Conservation (phyloP, 92 coral and sea anemone genomes). For the Paragorgia papillata region DNA sequence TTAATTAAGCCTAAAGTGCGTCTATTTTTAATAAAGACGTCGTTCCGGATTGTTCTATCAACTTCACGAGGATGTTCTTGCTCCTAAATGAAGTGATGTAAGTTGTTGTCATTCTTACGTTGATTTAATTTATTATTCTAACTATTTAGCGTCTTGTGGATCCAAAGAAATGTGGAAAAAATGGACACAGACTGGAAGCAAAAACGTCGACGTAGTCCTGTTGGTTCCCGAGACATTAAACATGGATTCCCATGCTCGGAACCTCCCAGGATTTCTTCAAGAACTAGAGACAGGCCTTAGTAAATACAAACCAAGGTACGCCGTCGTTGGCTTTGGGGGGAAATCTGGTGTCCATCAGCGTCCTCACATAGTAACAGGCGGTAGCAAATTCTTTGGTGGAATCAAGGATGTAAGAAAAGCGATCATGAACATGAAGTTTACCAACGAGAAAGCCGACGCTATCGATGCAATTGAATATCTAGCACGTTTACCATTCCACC, state of each 20-base stretch:
- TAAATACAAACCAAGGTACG: slow-evolving; percentile 78
- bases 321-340: slow-evolving; percentile 92
- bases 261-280: slow-evolving; percentile 65
- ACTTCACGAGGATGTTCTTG: no score
- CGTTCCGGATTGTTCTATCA: no score
- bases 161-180: slow-evolving; percentile 63
- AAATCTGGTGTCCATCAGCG: slow-evolving; percentile 60
- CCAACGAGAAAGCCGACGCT: slow-evolving; percentile 69
- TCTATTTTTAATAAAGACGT: no score
- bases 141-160: slow-evolving; percentile 34
- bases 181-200: slow-evolving; percentile 81
- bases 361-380: slow-evolving; percentile 81
- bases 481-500: not conserved
- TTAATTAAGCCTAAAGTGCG: no score
- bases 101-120: not conserved
- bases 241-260: slow-evolving; percentile 61
- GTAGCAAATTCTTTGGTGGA: slow-evolving; percentile 78
- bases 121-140: not conserved
- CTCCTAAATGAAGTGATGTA: no score
- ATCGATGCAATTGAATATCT: slow-evolving; percentile 69
- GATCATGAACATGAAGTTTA: slow-evolving; percentile 74
- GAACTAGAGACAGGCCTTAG: slow-evolving; percentile 52
- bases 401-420: slow-evolving; percentile 61
- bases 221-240: slow-evolving; percentile 84
- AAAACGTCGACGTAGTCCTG: slow-evolving; percentile 77